Percentiles rank a stretch among this genome's conserved stretches.
Evolutionary conservation across 2,888 invertebrate genomes (phyloP).

Genomic region (Aporophyla lueneburgensis): DNA sequence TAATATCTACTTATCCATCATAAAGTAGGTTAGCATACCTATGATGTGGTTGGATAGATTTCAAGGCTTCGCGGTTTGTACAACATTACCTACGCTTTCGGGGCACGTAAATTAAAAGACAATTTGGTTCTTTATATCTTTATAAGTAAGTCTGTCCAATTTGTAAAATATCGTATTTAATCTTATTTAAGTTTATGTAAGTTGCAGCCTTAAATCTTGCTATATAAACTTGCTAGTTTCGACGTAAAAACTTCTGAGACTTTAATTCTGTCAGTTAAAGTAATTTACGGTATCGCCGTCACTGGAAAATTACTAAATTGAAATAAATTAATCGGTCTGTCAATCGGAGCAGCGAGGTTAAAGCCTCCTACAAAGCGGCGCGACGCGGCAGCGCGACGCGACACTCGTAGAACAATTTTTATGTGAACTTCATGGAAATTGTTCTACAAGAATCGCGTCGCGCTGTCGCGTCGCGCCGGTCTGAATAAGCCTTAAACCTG

Average conservation of each 20-base stretch:
- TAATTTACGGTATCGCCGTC: conserved; percentile 31
- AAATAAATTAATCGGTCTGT: conserved; percentile 43
- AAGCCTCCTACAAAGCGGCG: too few species aligned
- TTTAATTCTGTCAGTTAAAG: conserved; percentile 15
- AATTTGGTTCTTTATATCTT: conserved; percentile 40
- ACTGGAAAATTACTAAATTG: conserved; percentile 45
- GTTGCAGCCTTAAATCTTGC: conserved; percentile 1
- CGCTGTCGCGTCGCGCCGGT: too few species aligned
- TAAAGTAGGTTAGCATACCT: conserved; percentile 81
- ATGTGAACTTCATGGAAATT: too few species aligned
- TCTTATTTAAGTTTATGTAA: conserved; percentile 27
- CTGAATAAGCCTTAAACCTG: too few species aligned
- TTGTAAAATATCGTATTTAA: not conserved
- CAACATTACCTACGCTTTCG: conserved; percentile 74
- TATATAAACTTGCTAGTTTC: not conserved
- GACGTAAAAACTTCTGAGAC: conserved; percentile 20
- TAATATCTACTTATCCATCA: conserved; percentile 69
- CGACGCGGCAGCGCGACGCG: too few species aligned
- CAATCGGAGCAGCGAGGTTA: conserved; percentile 28
- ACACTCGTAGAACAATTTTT: too few species aligned
- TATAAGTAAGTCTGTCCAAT: conserved; percentile 4
- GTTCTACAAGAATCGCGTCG: too few species aligned
- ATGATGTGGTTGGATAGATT: conserved; percentile 87
- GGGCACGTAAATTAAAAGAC: conserved; percentile 65
- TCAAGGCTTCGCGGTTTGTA: conserved; percentile 85